Evolutionary conservation across 2,113 vertebrate species (phyloP).

Genomic region (Eidolon helvum): DNA sequence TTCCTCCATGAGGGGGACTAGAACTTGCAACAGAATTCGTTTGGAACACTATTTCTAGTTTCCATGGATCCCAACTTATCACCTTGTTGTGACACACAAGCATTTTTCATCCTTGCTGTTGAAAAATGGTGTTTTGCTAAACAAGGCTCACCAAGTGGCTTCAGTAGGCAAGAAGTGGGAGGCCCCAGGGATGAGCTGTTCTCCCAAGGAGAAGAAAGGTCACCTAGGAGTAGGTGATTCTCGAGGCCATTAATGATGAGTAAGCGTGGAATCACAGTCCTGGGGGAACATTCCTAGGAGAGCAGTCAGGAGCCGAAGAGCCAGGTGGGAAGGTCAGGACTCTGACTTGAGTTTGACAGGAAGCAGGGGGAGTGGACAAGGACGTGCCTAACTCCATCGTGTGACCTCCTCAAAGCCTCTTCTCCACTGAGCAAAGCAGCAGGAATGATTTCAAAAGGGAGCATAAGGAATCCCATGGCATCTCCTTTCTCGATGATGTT

Average conservation of each 20-base stretch:
- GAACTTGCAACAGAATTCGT: neutral
- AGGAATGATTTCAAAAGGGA: neutral
- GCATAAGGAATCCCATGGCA: neutral
- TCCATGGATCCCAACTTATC: neutral
- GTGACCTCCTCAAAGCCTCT: neutral
- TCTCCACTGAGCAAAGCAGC: neutral
- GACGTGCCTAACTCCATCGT: neutral
- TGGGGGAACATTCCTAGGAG: neutral
- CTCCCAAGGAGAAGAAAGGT: constrained; percentile 9
- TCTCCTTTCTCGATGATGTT: neutral
- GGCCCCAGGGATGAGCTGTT: neutral
- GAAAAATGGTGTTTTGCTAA: constrained; percentile 40
- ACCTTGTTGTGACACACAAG: neutral
- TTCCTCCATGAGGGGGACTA: neutral
- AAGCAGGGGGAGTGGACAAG: neutral
- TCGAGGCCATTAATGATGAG: neutral
- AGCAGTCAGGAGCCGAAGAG: neutral
- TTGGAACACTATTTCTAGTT: neutral
- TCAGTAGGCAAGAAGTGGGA: neutral
- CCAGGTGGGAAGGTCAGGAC: neutral
- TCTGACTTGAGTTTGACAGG: neutral
- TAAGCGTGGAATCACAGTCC: neutral
- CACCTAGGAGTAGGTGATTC: neutral
- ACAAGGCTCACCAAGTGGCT: neutral
- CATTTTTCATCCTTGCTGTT: constrained; percentile 15